Percentiles rank a stretch among this genome's conserved stretches.
Conservation (phyloP, 2,888 invertebrate genomes). For the Protonemura montana region DNA sequence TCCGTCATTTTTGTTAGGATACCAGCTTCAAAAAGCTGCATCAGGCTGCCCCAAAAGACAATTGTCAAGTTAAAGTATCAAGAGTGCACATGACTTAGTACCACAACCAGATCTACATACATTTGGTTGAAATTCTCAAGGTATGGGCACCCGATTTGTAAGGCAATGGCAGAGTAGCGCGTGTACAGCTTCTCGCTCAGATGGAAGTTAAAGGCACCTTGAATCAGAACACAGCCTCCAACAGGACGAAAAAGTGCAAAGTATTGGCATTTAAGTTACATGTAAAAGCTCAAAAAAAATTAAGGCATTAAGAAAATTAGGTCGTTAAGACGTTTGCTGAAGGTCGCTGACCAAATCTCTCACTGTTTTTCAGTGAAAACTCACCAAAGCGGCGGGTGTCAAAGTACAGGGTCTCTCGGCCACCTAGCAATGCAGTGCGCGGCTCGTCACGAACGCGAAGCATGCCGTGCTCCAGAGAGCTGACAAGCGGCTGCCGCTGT, state of each 20-base stretch:
- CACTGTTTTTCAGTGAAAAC: too few species aligned
- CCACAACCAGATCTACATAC: slow-evolving; percentile 58
- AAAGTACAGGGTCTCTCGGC: slow-evolving; percentile 77
- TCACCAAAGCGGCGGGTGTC: slow-evolving; percentile 79
- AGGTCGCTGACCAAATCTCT: too few species aligned
- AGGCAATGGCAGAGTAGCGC: slow-evolving; percentile 72
- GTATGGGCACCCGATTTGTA: slow-evolving; percentile 79
- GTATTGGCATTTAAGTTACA: too few species aligned
- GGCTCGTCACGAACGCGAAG: slow-evolving; percentile 68
- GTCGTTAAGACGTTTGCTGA: too few species aligned
- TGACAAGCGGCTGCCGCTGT: slow-evolving; percentile 66
- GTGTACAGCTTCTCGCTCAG: slow-evolving; percentile 79
- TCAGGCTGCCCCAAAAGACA: slow-evolving; percentile 63
- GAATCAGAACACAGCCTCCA: slow-evolving; percentile 51
- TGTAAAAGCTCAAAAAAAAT: too few species aligned
- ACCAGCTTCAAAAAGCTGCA: slow-evolving; percentile 78
- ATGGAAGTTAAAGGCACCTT: slow-evolving; percentile 73
- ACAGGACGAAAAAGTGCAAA: too few species aligned
- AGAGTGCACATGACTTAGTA: not conserved
- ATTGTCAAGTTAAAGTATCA: slow-evolving; percentile 52
- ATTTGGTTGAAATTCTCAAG: slow-evolving; percentile 76
- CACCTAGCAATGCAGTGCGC: slow-evolving; percentile 73
- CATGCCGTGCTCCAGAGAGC: slow-evolving; percentile 76
- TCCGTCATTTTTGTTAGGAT: slow-evolving; percentile 79
- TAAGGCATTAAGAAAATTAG: too few species aligned